Conservation (phyloP, 2,888 invertebrate genomes). For the Cephus pygmeus region DNA sequence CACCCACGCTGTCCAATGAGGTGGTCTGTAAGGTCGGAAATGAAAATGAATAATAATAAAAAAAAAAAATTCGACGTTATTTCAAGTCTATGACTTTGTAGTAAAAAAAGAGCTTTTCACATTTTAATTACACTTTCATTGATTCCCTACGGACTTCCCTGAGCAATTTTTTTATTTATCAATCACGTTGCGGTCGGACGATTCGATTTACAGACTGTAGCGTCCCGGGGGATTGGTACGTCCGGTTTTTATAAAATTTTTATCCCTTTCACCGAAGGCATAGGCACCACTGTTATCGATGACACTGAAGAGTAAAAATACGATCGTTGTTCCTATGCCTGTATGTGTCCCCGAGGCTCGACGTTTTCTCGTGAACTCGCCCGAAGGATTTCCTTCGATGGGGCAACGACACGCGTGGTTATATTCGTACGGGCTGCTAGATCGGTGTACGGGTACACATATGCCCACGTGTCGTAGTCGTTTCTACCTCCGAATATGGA, state of each 20-base stretch:
- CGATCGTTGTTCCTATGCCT: background rate
- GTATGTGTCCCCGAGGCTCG: background rate
- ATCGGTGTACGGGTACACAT: constrained; percentile 64
- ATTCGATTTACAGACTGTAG: background rate
- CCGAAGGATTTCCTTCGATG: background rate
- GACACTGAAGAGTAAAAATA: background rate
- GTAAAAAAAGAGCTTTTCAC: background rate
- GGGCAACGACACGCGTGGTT: constrained; percentile 64
- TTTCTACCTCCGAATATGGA: constrained; percentile 38
- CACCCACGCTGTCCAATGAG: constrained; percentile 53
- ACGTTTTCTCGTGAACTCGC: background rate
- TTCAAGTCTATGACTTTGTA: background rate
- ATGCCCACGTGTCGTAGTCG: constrained; percentile 47
- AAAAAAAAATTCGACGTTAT: too few relatives aligned
- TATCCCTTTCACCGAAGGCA: background rate
- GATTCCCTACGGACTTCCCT: background rate
- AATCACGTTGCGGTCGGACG: background rate
- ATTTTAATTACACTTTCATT: background rate
- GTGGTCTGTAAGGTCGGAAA: constrained; percentile 46
- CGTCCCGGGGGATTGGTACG: background rate
- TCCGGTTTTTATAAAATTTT: background rate
- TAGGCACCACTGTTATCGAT: background rate
- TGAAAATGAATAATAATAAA: background rate
- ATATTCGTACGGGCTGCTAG: constrained; percentile 56
- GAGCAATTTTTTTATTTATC: background rate